Conservation (phyloP, 2,797 vertebrate species). For the Steatocranus sp. region DNA sequence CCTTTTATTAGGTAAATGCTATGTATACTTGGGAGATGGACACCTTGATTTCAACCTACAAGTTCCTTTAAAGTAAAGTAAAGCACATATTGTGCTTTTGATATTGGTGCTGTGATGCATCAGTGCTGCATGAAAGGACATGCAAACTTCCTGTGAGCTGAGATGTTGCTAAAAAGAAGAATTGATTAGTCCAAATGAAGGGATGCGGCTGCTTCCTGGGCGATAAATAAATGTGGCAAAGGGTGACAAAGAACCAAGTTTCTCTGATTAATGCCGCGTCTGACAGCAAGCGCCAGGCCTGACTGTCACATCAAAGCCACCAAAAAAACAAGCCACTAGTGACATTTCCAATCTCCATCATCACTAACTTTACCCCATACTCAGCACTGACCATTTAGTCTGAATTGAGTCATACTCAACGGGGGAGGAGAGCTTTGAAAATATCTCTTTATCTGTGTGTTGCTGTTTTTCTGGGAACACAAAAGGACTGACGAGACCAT, state of each 20-base stretch:
- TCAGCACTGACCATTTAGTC: constrained; percentile 54
- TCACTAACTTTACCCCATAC: constrained; percentile 53
- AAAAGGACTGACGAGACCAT: constrained; percentile 84
- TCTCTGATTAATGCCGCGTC: constrained; percentile 44
- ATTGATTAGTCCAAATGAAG: constrained; percentile 43
- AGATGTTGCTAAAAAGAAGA: constrained; percentile 28
- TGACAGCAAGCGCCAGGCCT: constrained; percentile 41
- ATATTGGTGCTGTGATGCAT: constrained; percentile 1
- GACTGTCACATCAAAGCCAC: constrained; percentile 60
- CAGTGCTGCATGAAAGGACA: neutral
- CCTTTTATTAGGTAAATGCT: neutral
- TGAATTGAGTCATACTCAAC: constrained; percentile 57
- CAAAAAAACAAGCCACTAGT: constrained; percentile 43
- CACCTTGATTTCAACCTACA: neutral
- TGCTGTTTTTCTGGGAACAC: constrained; percentile 55
- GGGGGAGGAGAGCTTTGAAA: constrained; percentile 66
- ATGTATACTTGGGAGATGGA: neutral
- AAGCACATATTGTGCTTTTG: constrained; percentile 7
- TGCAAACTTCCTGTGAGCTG: neutral
- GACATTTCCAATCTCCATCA: constrained; percentile 47
- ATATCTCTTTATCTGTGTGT: constrained; percentile 79
- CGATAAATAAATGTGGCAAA: constrained; percentile 27
- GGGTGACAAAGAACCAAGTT: constrained; percentile 33
- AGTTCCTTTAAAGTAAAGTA: neutral
- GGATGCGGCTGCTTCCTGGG: constrained; percentile 22